Evolutionary conservation across 2,113 vertebrate species (phyloP), one percentile per base, ranked within the genome.

Genomic region (Tetraodon nigroviridis): DNA sequence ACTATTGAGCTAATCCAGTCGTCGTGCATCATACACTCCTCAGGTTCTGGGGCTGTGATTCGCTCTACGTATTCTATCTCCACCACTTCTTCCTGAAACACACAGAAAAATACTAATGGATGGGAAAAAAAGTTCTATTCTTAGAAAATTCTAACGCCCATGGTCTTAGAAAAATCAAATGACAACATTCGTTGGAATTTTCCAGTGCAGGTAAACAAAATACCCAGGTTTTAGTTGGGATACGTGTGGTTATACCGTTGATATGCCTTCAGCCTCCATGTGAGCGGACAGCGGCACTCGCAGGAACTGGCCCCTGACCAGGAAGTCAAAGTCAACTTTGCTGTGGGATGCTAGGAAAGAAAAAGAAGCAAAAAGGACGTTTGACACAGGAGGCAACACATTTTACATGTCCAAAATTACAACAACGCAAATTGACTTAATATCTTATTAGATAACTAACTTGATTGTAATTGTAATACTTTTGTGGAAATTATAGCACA

Each of bases 1-100:
- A 92, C 74, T n/a, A 98, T 73, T 0, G 94, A 90, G 77, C 97
- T 99, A 73, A 99, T 94, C 97, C 97, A 99, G 86, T 99, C 97
- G 4, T 99, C 96, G 0, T 99, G 96, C 86, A 97, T 91, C 82
- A 99, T 92, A 67, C 95, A 98, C 58, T 98, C 94, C 81, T 99
- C 93, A 0, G 95, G 94, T 70, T 98, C 93, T 5, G 97, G 97
- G 1, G 96, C 96, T 2, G 89, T 94, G 29, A 95, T 93, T 66
- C 92, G 92, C 84, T 97, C 94, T 47, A 98, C 93, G 1, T 98
- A 99, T 55, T 98, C 95, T 0, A 99, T 90, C 82, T 96, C 95
- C 73, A 99, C 93, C 53, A 98, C 97, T 5, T 97, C 95, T 93
- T 99, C 97, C 97, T 99, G 74, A 55, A 82, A 81, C 51, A 82